Conservation (phyloP, 2,888 invertebrate species). For the Trissolcus japonicus region DNA sequence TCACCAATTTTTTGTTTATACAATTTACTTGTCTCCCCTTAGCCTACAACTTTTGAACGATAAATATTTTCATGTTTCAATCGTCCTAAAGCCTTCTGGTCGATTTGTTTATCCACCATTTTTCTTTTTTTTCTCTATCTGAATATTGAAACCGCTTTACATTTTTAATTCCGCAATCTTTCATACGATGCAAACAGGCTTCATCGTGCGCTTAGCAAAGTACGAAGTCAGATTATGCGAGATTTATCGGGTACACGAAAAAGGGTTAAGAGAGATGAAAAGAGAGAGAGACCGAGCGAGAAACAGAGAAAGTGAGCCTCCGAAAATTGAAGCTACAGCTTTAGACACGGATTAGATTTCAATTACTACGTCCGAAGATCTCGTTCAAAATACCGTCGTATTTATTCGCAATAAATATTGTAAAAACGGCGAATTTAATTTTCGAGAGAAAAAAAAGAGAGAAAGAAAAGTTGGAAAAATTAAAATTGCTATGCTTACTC, state of each 20-base stretch:
- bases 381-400: conserved; percentile 66
- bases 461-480: no score
- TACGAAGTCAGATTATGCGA: conserved; percentile 59
- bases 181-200: conserved; percentile 55
- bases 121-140: conserved; percentile 14
- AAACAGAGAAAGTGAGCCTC: conserved; percentile 40
- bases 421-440: conserved; percentile 3
- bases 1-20: conserved; percentile 10
- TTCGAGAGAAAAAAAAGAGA: neutral
- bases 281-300: conserved; percentile 32
- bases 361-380: conserved; percentile 67
- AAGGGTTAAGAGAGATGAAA: conserved; percentile 55
- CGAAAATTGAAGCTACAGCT: conserved; percentile 61
- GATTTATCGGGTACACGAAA: conserved; percentile 66
- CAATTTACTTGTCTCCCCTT: no score
- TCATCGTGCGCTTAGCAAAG: conserved; percentile 53
- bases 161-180: conserved; percentile 53
- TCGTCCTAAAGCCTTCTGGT: no score
- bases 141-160: conserved; percentile 48
- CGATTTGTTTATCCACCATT: no score
- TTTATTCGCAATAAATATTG: conserved; percentile 55
- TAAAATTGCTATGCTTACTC: no score
- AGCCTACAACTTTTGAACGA: no score
- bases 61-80: no score
- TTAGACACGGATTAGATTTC: conserved; percentile 71